Percentiles rank a stretch among this genome's conserved stretches.
These are phyloP conservation scores for Euthynnus affinis DNA, from an alignment of 2,797 vertebrate species.

Conservation along the genomic window DNA sequence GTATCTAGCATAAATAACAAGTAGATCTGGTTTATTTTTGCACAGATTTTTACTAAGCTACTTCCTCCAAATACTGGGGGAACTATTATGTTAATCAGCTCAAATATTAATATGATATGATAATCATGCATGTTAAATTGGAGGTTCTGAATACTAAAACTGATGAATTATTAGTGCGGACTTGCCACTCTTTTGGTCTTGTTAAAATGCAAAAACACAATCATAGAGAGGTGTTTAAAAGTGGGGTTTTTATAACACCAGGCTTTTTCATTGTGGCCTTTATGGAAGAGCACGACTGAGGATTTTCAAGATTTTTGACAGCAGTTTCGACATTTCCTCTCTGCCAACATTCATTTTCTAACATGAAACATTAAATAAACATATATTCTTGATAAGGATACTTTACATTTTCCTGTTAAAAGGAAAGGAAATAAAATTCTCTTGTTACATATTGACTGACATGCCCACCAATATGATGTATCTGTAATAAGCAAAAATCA, in stretches of 20 bases:
- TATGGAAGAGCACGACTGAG: background rate
- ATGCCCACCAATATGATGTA: no score
- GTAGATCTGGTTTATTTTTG: background rate
- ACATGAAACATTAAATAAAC: background rate
- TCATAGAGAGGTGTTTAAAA: background rate
- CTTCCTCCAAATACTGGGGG: background rate
- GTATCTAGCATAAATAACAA: background rate
- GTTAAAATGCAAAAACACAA: no score
- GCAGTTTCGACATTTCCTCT: background rate
- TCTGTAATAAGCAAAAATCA: no score
- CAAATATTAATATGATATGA: conserved; percentile 2
- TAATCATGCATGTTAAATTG: background rate
- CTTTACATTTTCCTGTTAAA: no score
- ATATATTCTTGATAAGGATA: background rate
- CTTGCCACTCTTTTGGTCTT: no score
- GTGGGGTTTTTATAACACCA: background rate
- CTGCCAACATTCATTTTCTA: background rate
- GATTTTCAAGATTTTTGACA: background rate
- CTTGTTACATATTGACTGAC: background rate
- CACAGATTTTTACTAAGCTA: background rate
- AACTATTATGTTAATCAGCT: background rate
- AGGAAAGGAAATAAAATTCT: no score
- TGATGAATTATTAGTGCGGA: no score
- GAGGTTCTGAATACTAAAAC: background rate
- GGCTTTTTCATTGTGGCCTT: background rate